Evolutionary conservation across 2,888 invertebrate genomes (phyloP), one percentile per base, ranked within the genome.

Genomic region (Coelopa pilipes): DNA sequence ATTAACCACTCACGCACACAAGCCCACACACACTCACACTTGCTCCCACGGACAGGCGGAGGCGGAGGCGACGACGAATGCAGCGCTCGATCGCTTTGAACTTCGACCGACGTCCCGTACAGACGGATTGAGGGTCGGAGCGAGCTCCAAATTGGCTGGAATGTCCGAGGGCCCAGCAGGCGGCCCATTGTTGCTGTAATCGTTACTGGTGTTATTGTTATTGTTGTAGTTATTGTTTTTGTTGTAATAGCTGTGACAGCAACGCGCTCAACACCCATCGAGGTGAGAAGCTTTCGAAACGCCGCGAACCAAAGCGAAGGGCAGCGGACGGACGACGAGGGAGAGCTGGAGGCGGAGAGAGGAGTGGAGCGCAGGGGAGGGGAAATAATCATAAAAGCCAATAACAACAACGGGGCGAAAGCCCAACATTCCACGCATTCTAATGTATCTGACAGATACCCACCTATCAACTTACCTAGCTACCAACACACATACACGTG

Each of bases 41-140:
- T 55, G 15, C 55, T 46, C 63, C 1, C 13, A 57, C 46, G 10
- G 17, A 19, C 17, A 65, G 46, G 65, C 1, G 15, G 0, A 55
- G 34, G 34, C 34, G 34, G 34, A 34, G n/a, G n/a, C n/a, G n/a
- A n/a, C n/a, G n/a, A 34, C 7, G 21, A 74, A 19, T 47, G 71
- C 76, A 75, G 76, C 76, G 76, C 34, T 4, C 76, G 77, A 77
- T 78, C 74, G 77, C 83, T 84, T 85, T 84, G 84, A 85, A 82
- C 81, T 83, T 81, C 81, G 81, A 83, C 83, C 85, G 84, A 77
- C 84, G 77, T 77, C 74, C 70, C 21, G 53, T 17, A 62, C n/a
- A n/a, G 34, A 7, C 34, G 34, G 34, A 34, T 7, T 2, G 34
- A 34, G 4, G 34, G 34, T 4, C 34, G 34, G 34, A 34, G 4